These are phyloP conservation scores for Daptonema setosum DNA, from an alignment of 2,888 invertebrate genomes.

Conservation along the genomic window DNA sequence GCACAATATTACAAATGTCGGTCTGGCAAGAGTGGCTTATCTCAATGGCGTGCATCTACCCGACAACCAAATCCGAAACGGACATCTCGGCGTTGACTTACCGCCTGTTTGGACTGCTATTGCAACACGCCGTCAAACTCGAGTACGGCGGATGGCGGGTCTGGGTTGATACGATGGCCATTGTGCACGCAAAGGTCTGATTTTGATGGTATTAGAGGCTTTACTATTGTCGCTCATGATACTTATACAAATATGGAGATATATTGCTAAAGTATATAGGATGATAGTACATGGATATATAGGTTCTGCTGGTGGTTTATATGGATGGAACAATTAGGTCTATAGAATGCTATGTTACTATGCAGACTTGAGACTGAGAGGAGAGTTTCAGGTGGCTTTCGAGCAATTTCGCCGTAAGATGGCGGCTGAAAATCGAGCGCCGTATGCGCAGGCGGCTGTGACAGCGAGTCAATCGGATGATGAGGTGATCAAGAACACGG, in stretches of 20 bases:
- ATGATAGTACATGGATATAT: no score
- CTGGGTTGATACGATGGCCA: constrained; percentile 97
- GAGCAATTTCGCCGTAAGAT: constrained; percentile 93
- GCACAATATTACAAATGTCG: constrained; percentile 92
- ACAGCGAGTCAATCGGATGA: not conserved
- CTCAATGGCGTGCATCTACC: constrained; percentile 79
- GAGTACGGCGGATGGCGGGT: constrained; percentile 99
- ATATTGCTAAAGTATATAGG: no score
- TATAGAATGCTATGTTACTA: no score
- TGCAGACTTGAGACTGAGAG: no score
- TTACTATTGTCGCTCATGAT: not conserved
- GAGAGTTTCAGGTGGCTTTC: constrained; percentile 84
- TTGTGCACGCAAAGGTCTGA: constrained; percentile 84
- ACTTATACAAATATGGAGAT: no score
- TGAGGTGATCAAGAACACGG: not conserved
- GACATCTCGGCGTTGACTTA: constrained; percentile 92
- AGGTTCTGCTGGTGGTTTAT: no score
- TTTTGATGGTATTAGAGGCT: not conserved
- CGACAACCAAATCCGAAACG: constrained; percentile 36
- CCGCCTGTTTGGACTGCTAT: constrained; percentile 78
- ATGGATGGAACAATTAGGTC: no score
- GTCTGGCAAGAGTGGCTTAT: constrained; percentile 98
- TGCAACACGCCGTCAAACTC: constrained; percentile 94
- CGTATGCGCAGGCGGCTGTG: not conserved
- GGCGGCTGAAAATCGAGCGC: constrained; percentile 70